Conservation (phyloP, 1,140 invertebrate species). For the Agrilus planipennis region DNA sequence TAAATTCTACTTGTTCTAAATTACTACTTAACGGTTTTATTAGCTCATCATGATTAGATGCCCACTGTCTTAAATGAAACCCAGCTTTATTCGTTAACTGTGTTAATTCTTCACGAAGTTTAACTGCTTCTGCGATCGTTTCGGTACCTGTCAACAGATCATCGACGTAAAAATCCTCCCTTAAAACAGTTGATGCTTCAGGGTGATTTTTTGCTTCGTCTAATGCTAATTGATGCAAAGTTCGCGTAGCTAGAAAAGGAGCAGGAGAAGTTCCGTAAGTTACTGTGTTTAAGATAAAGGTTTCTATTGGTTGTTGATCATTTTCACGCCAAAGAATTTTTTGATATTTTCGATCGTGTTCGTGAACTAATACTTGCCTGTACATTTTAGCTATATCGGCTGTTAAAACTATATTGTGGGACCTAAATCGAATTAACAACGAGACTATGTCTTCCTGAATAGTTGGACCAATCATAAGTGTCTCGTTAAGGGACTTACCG, state of each 20-base stretch:
- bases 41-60: too few relatives aligned
- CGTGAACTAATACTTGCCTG: conserved; percentile 17
- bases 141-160: too few relatives aligned
- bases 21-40: too few relatives aligned
- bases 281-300: conserved; percentile 8
- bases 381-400: conserved; percentile 33
- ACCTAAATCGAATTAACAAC: conserved; percentile 32
- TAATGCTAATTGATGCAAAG: conserved; percentile 19
- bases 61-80: conserved; percentile 10
- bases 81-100: too few relatives aligned
- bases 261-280: conserved; percentile 23
- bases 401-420: conserved; percentile 23
- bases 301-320: not conserved
- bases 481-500: conserved; percentile 17
- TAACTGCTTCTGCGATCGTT: too few relatives aligned
- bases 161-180: conserved; percentile 26
- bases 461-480: conserved; percentile 15
- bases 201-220: conserved; percentile 21
- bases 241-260: conserved; percentile 18
- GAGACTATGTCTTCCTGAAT: conserved; percentile 17
- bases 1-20: too few relatives aligned
- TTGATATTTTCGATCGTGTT: conserved; percentile 25
- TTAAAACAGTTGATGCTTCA: conserved; percentile 16
- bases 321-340: conserved; percentile 31
- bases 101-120: conserved; percentile 12